phyloP scores from a whole-genome alignment of 1,140 invertebrate species.

The Trialeurodes vaporariorum region DNA sequence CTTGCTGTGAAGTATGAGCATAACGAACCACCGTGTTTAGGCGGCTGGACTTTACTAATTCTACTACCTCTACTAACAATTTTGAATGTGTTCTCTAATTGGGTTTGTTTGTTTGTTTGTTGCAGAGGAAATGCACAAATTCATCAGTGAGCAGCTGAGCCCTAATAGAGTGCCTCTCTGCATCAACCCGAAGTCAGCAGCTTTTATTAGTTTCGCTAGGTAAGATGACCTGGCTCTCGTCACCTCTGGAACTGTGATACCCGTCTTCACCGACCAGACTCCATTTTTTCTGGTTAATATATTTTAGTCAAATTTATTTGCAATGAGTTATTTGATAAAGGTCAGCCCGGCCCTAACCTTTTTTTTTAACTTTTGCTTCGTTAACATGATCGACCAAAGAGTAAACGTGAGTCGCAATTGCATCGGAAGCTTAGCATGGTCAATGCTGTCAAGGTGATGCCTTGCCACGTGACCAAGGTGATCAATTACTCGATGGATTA shows the following conservation, averaged over 20 bases:
- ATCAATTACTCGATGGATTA: too few relatives aligned
- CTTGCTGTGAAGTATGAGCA: too few relatives aligned
- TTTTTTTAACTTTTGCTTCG: too few relatives aligned
- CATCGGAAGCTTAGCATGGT: too few relatives aligned
- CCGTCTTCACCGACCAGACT: background rate
- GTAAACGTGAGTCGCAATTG: too few relatives aligned
- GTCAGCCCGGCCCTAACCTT: background rate
- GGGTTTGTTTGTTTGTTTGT: conserved; percentile 32
- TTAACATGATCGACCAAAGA: too few relatives aligned
- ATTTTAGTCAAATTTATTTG: background rate
- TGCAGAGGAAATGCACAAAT: conserved; percentile 96
- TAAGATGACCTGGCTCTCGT: conserved; percentile 44
- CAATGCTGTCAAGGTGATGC: too few relatives aligned
- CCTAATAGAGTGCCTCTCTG: conserved; percentile 86
- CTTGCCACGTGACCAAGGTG: too few relatives aligned
- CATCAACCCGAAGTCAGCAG: conserved; percentile 97
- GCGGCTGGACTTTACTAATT: too few relatives aligned
- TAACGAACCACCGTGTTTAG: too few relatives aligned
- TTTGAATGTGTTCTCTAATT: too few relatives aligned
- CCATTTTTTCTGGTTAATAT: background rate
- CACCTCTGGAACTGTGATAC: background rate
- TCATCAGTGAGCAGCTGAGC: conserved; percentile 91
- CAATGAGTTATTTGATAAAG: background rate
- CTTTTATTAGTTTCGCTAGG: conserved; percentile 99
- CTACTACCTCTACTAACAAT: too few relatives aligned